A percentile compares a stretch with the other conserved stretches of the same genome.
These are phyloP conservation scores for Cheumatopsyche charites DNA, from an alignment of 1,140 invertebrate species.

Conservation along the genomic window DNA sequence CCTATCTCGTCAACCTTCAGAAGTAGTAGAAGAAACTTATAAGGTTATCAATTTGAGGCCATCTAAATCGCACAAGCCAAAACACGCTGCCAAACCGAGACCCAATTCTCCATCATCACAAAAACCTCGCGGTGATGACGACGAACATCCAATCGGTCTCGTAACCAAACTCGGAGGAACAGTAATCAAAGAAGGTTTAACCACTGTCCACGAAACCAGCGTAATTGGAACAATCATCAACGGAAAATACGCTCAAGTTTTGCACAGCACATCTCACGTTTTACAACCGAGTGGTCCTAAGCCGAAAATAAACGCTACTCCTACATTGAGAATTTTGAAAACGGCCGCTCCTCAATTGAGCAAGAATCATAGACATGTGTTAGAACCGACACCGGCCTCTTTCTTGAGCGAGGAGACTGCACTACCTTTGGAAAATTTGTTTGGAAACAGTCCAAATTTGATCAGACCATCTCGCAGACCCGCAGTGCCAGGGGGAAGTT, in stretches of 20 bases:
- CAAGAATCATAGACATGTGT: conserved; percentile 59
- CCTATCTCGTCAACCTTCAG: conserved; percentile 78
- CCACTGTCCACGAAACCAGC: conserved; percentile 85
- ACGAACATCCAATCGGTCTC: conserved; percentile 73
- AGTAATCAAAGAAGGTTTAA: conserved; percentile 80
- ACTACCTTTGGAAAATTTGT: conserved; percentile 59
- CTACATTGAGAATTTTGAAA: conserved; percentile 72
- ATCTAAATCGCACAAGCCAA: conserved; percentile 59
- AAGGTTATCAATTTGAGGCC: conserved; percentile 63
- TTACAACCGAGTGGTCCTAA: conserved; percentile 56
- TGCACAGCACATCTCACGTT: conserved; percentile 74
- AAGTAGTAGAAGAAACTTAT: conserved; percentile 79
- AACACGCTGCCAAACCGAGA: conserved; percentile 56
- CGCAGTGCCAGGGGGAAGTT: conserved; percentile 54
- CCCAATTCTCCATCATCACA: conserved; percentile 54
- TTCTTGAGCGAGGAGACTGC: conserved; percentile 64
- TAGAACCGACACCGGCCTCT: conserved; percentile 68
- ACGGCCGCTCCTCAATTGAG: conserved; percentile 70
- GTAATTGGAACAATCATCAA: conserved; percentile 88
- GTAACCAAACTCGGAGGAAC: conserved; percentile 83
- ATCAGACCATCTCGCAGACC: conserved; percentile 64
- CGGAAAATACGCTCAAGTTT: conserved; percentile 84
- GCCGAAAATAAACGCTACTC: conserved; percentile 69
- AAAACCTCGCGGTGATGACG: conserved; percentile 57
- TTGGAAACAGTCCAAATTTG: conserved; percentile 54